Base-by-base conservation (phyloP, 2,113 vertebrate species). In the Cephalopterus ornatus region DNA sequence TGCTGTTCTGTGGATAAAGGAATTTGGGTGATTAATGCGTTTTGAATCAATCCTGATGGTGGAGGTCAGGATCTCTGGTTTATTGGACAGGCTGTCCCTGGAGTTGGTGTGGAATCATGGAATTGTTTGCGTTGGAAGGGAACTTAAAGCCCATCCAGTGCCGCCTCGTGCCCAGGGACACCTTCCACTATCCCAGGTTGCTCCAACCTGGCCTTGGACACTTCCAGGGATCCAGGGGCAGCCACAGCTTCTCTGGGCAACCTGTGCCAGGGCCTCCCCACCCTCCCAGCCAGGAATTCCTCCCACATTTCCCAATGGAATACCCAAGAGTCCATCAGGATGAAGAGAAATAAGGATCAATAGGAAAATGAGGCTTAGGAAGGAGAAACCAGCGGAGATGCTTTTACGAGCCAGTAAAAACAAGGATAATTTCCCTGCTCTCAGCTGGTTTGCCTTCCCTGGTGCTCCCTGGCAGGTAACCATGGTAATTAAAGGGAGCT, bases 401-500 rank as follows among this genome's bases (percentile, higher is more conserved):
- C 50, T 85, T 88, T 33, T 53, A 23, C 28, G 23, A 50, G 10
- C 12, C 53, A 21, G 62, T 27, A 79, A 44, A 61, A 95, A n/a
- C 18, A 58, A 49, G 75, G 72, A 72, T 72, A 0, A 8, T 76
- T 76, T 86, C 79, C 66, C 63, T 2, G 0, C 73, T 88, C 46
- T 90, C 68, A 55, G 42, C 67, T 67, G 67, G 49, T 77, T 86
- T 86, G 75, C 70, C 27, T 83, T 87, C 53, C 10, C 67, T 52
- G 73, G 47, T 91, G 58, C 70, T 97, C 74, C 74, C 67, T 65
- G 85, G 63, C 63, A 84, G 75, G 88, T 93, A 93, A 94, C 88
- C 91, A 93, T 92, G 83, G 94, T 53, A 92, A 94, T 95, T 73
- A 74, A 70, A 74, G 79, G 50, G 59, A 46, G 67, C 92, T 62